These are phyloP conservation scores for Florisuga fusca DNA, from an alignment of 2,797 vertebrate genomes.

Conservation along the genomic window DNA sequence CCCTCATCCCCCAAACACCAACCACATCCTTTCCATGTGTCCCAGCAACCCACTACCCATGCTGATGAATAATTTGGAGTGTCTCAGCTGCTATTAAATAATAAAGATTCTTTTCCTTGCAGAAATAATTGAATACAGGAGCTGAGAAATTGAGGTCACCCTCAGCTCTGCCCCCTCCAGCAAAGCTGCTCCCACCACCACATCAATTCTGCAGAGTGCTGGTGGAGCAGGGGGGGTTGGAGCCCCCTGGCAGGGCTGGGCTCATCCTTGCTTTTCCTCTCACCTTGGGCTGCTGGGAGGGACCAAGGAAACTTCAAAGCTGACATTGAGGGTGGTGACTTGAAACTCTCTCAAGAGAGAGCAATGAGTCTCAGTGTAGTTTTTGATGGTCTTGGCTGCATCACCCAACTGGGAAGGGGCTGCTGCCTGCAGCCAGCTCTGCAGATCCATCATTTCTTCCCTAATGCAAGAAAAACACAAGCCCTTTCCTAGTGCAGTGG, in stretches of 20 bases:
- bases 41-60: neutral
- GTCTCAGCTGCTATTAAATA: constrained; percentile 38
- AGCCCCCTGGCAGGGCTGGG: neutral
- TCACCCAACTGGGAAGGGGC: neutral
- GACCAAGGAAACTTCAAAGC: neutral
- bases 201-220: neutral
- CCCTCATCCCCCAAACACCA: neutral
- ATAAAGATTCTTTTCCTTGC: constrained; percentile 31
- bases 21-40: neutral
- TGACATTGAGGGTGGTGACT: neutral
- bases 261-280: neutral
- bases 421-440: neutral
- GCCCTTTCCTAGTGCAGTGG: neutral
- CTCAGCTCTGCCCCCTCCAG: neutral
- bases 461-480: neutral
- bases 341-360: neutral
- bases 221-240: rapidly evolving
- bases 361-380: rapidly evolving
- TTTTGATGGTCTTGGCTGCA: neutral
- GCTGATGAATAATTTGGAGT: constrained; percentile 48
- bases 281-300: neutral
- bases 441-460: neutral
- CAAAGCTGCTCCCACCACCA: neutral
- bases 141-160: constrained; percentile 42
- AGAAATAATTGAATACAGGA: constrained; percentile 50